These are phyloP conservation scores for Popillia japonica DNA, from an alignment of 1,140 invertebrate species.

Conservation along the genomic window DNA sequence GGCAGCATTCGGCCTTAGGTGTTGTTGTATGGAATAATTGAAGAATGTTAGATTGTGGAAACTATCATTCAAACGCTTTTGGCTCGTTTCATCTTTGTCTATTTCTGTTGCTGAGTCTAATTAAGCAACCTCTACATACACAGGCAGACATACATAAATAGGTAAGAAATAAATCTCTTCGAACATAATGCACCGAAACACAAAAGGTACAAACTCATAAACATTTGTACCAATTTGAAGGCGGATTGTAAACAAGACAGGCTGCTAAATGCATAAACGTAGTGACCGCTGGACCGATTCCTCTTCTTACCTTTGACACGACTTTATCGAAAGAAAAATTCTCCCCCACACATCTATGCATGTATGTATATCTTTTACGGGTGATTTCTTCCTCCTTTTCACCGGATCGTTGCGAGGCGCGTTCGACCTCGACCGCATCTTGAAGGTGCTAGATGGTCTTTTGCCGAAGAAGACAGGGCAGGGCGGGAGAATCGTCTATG, in stretches of 20 bases:
- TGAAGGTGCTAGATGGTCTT: background rate
- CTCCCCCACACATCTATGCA: background rate
- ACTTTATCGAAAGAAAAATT: background rate
- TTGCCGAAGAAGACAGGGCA: background rate
- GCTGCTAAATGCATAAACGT: background rate
- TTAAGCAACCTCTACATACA: too few species aligned
- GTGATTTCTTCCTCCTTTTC: too few species aligned
- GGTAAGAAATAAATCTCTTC: too few species aligned
- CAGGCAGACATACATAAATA: too few species aligned
- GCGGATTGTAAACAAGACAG: conserved; percentile 33
- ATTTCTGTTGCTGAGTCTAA: too few species aligned
- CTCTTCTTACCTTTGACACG: background rate
- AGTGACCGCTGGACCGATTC: conserved; percentile 6
- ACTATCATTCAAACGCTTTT: too few species aligned
- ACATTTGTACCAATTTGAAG: conserved; percentile 38
- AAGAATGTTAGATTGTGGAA: background rate
- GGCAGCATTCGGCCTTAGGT: background rate
- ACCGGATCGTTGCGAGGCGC: too few species aligned
- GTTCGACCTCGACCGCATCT: background rate
- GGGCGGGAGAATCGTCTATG: background rate
- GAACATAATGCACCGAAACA: background rate
- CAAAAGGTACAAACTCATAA: conserved; percentile 34
- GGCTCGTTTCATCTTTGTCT: too few species aligned
- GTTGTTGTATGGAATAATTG: background rate
- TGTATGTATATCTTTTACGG: background rate